A percentile compares a stretch with the other conserved stretches of the same genome.
These are phyloP conservation scores for Apamea monoglypha DNA, from an alignment of 2,888 invertebrate species.

Conservation along the genomic window DNA sequence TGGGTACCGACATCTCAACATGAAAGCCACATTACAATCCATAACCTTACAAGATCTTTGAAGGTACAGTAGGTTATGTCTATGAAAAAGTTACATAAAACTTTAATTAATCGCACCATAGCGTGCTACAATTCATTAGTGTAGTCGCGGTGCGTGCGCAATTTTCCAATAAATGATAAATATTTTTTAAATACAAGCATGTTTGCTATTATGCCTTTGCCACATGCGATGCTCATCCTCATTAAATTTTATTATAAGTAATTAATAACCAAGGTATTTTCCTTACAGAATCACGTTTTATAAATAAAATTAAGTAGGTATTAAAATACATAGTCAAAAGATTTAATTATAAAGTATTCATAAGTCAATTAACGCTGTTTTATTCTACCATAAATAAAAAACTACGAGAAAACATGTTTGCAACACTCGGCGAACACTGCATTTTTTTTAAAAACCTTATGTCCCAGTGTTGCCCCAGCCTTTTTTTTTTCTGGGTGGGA, in stretches of 20 bases:
- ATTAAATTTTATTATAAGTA: conserved; percentile 15
- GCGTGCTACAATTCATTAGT: conserved; percentile 47
- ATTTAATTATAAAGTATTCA: not conserved
- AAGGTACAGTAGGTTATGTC: not conserved
- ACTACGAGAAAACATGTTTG: too few relatives aligned
- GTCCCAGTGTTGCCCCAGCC: not conserved
- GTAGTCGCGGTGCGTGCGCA: not conserved
- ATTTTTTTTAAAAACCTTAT: not conserved
- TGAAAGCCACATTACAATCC: not conserved
- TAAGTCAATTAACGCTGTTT: not conserved
- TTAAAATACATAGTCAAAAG: not conserved
- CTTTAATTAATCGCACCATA: conserved; percentile 25
- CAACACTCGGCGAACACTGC: too few relatives aligned
- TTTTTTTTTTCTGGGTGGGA: too few relatives aligned
- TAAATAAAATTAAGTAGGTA: not conserved
- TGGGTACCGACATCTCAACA: not conserved
- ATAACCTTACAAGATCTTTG: not conserved
- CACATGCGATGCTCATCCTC: conserved; percentile 34
- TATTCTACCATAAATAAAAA: not conserved
- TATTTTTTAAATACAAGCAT: conserved; percentile 16
- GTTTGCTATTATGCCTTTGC: not conserved
- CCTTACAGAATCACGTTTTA: conserved; percentile 5
- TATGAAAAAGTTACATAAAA: conserved; percentile 1
- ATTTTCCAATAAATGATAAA: conserved; percentile 22
- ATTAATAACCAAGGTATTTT: conserved; percentile 45